Percentiles rank a stretch among this genome's conserved stretches.
These are phyloP conservation scores for Aphaenogaster rudis DNA, from an alignment of 1,140 invertebrate species.

Conservation along the genomic window DNA sequence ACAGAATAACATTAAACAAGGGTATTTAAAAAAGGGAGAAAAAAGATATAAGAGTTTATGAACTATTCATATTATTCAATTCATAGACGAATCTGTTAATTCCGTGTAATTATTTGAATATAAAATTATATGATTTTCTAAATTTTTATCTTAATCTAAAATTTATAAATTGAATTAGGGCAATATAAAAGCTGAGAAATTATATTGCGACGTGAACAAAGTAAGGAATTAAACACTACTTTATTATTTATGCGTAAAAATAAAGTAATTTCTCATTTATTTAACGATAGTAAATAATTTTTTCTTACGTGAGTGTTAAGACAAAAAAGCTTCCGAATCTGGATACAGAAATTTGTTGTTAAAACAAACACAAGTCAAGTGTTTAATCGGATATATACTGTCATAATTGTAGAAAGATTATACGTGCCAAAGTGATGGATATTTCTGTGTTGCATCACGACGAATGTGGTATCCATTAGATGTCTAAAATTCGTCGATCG, in stretches of 20 bases:
- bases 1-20: background rate
- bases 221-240: background rate
- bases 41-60: background rate
- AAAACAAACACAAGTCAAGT: conserved; percentile 9
- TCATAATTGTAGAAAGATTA: background rate
- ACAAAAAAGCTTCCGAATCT: background rate
- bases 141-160: conserved; percentile 1
- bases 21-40: background rate
- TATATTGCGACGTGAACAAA: background rate
- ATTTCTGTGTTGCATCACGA: conserved; percentile 40
- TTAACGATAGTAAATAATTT: background rate
- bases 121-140: background rate
- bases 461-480: conserved; percentile 10
- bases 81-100: conserved; percentile 1
- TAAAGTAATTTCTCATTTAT: background rate
- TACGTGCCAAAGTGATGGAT: conserved; percentile 19
- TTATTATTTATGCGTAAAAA: background rate
- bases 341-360: background rate
- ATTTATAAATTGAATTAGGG: background rate
- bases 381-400: background rate
- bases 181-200: background rate
- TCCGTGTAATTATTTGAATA: background rate
- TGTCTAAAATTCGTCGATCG: conserved; percentile 29
- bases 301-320: background rate
- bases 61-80: background rate